These are phyloP conservation scores for Regulus satrapa DNA, from an alignment of 2,113 vertebrate genomes.

Conservation along the genomic window DNA sequence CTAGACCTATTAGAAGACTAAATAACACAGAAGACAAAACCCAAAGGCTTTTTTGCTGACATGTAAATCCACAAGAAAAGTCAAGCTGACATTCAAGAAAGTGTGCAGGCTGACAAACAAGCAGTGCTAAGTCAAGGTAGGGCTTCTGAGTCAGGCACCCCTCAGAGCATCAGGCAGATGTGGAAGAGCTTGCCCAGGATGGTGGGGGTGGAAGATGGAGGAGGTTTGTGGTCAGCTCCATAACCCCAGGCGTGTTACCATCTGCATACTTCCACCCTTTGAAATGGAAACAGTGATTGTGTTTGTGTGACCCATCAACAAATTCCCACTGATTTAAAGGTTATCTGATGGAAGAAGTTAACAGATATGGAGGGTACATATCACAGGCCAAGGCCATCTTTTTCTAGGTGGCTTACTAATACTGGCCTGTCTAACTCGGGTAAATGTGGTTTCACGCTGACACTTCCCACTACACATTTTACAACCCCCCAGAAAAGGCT, in stretches of 20 bases:
- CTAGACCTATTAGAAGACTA: not conserved
- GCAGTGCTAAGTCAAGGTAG: not conserved
- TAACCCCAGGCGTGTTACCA: not conserved
- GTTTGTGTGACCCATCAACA: not conserved
- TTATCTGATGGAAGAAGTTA: constrained; percentile 1
- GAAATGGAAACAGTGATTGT: not conserved
- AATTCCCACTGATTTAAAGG: not conserved
- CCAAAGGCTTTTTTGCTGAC: not conserved
- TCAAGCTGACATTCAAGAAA: rapidly evolving
- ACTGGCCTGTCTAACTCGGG: not conserved
- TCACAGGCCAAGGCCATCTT: not conserved
- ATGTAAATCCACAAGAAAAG: not conserved
- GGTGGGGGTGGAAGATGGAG: not conserved
- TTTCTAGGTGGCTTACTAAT: not conserved
- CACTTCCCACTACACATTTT: not conserved
- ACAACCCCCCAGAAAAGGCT: not conserved
- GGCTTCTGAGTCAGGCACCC: not conserved
- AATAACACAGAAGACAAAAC: not conserved
- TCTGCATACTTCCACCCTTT: not conserved
- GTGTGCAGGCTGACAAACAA: not conserved
- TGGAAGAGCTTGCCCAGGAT: not conserved
- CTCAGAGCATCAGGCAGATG: not conserved
- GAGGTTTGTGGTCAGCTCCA: not conserved
- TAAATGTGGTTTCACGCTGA: not conserved
- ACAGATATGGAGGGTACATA: not conserved